Percentiles rank a stretch among this genome's conserved stretches.
Conservation (phyloP, 2,113 vertebrate species). For the Nestor notabilis region DNA sequence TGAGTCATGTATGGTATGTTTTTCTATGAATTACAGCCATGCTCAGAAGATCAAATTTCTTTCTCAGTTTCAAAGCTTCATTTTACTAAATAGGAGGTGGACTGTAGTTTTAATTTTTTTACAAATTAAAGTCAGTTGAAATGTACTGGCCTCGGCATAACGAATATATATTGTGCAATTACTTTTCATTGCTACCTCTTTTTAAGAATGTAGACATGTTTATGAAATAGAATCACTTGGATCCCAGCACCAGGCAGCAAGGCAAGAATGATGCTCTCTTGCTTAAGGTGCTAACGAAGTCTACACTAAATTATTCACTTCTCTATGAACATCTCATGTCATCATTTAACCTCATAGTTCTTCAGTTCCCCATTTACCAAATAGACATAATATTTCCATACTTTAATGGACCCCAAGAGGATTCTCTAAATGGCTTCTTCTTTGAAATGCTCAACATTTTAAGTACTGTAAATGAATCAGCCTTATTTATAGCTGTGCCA, state of each 20-base stretch:
- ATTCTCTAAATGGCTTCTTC: not conserved
- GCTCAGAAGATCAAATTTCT: conserved; percentile 32
- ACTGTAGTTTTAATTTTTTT: conserved; percentile 45
- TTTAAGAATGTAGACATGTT: not conserved
- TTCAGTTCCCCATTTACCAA: not conserved
- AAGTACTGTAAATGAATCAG: conserved; percentile 2
- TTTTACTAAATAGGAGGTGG: conserved; percentile 19
- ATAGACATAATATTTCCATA: not conserved
- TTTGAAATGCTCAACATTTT: conserved; percentile 32
- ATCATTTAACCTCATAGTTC: not conserved
- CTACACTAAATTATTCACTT: not conserved
- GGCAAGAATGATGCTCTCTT: not conserved
- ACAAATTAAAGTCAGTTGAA: conserved; percentile 28
- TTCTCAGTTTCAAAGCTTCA: conserved; percentile 52
- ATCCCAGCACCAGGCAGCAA: not conserved
- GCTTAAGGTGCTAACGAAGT: not conserved
- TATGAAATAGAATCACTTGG: not conserved
- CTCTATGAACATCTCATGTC: not conserved
- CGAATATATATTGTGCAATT: not conserved
- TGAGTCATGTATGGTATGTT: conserved; percentile 34
- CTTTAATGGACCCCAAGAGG: not conserved
- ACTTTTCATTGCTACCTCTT: not conserved
- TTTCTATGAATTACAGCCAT: conserved; percentile 36
- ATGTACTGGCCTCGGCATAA: not conserved
- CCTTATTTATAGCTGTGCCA: conserved; percentile 4